These are phyloP conservation scores for Narcine bancroftii DNA, from an alignment of 2,113 vertebrate species.

Conservation along the genomic window DNA sequence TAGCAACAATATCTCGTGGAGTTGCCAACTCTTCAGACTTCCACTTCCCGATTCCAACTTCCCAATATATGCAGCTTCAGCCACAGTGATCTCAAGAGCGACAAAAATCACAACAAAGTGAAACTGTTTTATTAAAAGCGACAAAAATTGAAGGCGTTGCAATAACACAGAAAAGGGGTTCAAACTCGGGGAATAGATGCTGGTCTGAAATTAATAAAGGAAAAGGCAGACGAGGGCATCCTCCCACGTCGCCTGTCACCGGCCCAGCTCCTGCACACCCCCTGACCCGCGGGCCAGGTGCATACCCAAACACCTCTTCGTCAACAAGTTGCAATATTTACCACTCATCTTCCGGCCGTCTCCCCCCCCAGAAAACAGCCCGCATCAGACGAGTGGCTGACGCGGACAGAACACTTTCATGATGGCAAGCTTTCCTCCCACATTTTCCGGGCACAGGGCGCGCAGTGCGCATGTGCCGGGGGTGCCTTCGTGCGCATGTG, in stretches of 20 bases:
- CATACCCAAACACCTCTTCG: not conserved
- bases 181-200: too few species aligned
- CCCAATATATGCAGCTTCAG: not conserved
- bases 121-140: not conserved
- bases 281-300: not conserved
- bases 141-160: not conserved
- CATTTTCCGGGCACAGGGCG: not conserved
- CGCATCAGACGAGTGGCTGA: not conserved
- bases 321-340: conserved; percentile 2
- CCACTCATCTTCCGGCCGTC: not conserved
- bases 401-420: not conserved
- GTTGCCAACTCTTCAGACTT: not conserved
- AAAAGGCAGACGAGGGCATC: not conserved
- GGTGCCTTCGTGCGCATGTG: not conserved
- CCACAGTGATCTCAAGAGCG: not conserved
- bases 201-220: not conserved
- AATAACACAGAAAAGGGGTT: not conserved
- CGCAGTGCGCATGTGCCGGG: not conserved
- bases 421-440: not conserved
- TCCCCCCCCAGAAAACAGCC: not conserved
- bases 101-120: not conserved
- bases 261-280: not conserved
- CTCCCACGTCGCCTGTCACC: not conserved
- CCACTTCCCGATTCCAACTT: not conserved
- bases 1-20: not conserved